Evolutionary conservation across 2,113 vertebrate species (phyloP), one percentile per base, ranked within the genome.

Genomic region (Mungos mungo): DNA sequence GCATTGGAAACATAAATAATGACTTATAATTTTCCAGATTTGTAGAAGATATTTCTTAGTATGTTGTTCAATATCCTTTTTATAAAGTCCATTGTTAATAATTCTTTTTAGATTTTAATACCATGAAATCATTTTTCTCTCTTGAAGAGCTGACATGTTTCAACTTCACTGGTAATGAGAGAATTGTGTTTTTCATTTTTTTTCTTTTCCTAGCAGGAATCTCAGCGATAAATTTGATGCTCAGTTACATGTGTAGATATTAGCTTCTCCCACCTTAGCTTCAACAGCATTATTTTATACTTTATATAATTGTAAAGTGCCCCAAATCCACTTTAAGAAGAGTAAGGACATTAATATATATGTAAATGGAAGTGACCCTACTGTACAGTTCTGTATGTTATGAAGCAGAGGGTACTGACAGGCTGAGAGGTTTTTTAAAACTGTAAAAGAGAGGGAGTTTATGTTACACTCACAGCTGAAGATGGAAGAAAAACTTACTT

Each of bases 31-130:
- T 97, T 90, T 96, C 21, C 45, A 5, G 3, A 23, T 7, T 88
- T 68, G 4, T 85, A 93, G 38, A 91, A 52, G 38, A 71, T 47
- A 16, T 88, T 96, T 16, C n/a, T 94, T 96, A 83, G 52, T 71
- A 2, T 77, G 14, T 23, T 93, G 12, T 47, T 93, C 50, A 72
- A 15, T 90, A 6, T 1, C 6, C 13, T 33, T 88, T 82, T 13
- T 57, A 45, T 69, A 38, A 89, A 69, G 29, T 57, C 10, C 3
- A 16, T 83, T 90, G 21, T 77, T 71, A 90, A 92, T 29, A 97
- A 47, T 69, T 86, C 1, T 57, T 84, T 87, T 79, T 41, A 79
- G 47, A 7, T 33, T 87, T 96, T 80, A 80, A 38, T 80, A 69
- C 38, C 14, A 54, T 68, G n/a, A 90, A 82, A 83, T 27, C 18